phyloP scores from a whole-genome alignment of 2,113 vertebrate genomes.

The Microcebus murinus region DNA sequence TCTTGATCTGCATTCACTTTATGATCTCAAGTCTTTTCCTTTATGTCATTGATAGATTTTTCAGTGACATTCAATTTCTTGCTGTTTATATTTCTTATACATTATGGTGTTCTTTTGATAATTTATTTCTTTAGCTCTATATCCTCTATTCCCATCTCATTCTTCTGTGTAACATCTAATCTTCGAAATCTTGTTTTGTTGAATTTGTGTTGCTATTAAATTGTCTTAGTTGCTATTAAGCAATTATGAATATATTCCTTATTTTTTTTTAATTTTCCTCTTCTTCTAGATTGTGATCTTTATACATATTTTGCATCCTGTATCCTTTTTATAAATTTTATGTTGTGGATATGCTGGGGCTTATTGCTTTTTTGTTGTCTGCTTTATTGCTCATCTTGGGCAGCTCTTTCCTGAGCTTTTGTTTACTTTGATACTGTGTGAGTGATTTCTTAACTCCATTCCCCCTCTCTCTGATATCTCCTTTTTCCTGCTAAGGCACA shows the following conservation, averaged over 20 bases:
- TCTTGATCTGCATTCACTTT: neutral
- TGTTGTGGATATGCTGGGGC: no score
- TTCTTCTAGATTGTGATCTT: neutral
- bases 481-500: neutral
- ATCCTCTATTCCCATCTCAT: neutral
- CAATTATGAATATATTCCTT: neutral
- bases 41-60: neutral
- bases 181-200: neutral
- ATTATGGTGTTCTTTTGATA: neutral
- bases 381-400: neutral
- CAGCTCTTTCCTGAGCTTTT: neutral
- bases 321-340: neutral
- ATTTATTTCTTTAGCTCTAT: neutral
- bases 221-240: neutral
- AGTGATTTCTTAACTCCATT: neutral
- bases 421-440: no score
- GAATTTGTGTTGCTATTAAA: neutral
- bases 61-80: neutral
- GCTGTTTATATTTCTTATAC: neutral
- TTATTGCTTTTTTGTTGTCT: neutral
- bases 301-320: neutral
- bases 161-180: neutral
- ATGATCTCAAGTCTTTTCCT: neutral
- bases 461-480: no score
- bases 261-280: neutral